phyloP scores from a whole-genome alignment of 2,113 vertebrate genomes.

The Sturnira hondurensis region DNA sequence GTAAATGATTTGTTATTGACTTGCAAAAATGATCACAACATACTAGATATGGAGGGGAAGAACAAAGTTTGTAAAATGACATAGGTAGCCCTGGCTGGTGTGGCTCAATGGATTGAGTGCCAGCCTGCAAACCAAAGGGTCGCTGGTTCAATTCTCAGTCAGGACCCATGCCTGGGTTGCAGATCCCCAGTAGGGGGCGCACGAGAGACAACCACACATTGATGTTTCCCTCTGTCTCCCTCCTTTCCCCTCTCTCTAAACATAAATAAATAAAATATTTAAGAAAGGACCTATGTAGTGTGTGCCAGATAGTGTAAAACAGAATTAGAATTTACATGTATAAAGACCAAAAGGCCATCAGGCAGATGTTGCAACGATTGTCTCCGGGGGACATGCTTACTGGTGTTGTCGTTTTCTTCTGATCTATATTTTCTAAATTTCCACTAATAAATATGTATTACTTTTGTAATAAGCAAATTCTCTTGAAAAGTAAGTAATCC shows the following conservation, averaged over 20 bases:
- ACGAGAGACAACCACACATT: too few relatives aligned
- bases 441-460: background rate
- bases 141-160: too few relatives aligned
- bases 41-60: background rate
- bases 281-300: background rate
- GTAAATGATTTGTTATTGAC: background rate
- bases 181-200: too few relatives aligned
- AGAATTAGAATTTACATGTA: background rate
- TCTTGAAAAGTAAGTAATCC: background rate
- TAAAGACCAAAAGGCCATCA: background rate
- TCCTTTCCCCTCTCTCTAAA: too few relatives aligned
- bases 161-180: too few relatives aligned
- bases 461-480: background rate
- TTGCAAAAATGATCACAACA: background rate
- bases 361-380: background rate
- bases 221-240: too few relatives aligned
- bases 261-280: too few relatives aligned
- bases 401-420: background rate
- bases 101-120: too few relatives aligned
- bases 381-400: background rate
- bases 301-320: background rate
- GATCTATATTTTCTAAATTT: slow-evolving; percentile 1
- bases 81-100: too few relatives aligned
- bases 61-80: background rate
- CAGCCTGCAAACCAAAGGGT: too few relatives aligned